Conservation (phyloP, 2,888 invertebrate species). For the Ornithoptera alexandrae region DNA sequence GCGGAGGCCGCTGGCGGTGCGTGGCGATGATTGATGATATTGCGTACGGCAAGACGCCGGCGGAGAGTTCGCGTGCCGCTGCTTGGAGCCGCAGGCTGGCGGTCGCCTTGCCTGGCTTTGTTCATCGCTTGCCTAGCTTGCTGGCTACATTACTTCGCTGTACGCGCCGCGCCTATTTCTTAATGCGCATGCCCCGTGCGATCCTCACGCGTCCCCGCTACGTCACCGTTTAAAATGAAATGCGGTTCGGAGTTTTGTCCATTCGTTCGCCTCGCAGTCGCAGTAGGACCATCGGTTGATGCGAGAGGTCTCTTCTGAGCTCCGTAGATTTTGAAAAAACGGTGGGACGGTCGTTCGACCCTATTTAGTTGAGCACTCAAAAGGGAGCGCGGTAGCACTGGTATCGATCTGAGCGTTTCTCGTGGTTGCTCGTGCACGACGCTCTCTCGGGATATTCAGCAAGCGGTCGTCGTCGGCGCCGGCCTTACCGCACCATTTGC, state of each 20-base stretch:
- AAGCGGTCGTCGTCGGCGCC: slow-evolving; percentile 76
- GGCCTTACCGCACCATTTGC: slow-evolving; percentile 74
- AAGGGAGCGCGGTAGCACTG: slow-evolving; percentile 63
- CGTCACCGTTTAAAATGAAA: slow-evolving; percentile 64
- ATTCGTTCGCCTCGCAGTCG: slow-evolving; percentile 49
- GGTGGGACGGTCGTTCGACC: slow-evolving; percentile 42
- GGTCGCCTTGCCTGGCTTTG: slow-evolving; percentile 59
- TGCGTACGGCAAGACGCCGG: slow-evolving; percentile 53
- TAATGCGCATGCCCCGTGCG: slow-evolving; percentile 67
- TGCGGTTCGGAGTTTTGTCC: slow-evolving; percentile 55
- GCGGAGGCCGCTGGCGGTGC: slow-evolving; percentile 47
- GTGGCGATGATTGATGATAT: slow-evolving; percentile 68
- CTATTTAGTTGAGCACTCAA: slow-evolving; percentile 55
- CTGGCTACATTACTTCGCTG: slow-evolving; percentile 52
- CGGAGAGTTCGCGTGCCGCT: slow-evolving; percentile 49
- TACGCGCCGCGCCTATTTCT: slow-evolving; percentile 64
- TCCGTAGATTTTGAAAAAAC: slow-evolving; percentile 40
- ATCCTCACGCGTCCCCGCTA: slow-evolving; percentile 61
- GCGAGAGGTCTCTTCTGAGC: slow-evolving; percentile 43
- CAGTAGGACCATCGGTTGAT: slow-evolving; percentile 46
- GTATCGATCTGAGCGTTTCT: slow-evolving; percentile 73
- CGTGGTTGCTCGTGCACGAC: slow-evolving; percentile 68
- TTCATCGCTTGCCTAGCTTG: slow-evolving; percentile 48
- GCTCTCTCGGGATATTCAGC: slow-evolving; percentile 73
- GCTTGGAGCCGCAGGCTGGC: slow-evolving; percentile 48